Percentiles rank a stretch among this genome's conserved stretches.
These are phyloP conservation scores for Adelosebastes latens DNA, from an alignment of 2,797 vertebrate genomes.

Conservation along the genomic window DNA sequence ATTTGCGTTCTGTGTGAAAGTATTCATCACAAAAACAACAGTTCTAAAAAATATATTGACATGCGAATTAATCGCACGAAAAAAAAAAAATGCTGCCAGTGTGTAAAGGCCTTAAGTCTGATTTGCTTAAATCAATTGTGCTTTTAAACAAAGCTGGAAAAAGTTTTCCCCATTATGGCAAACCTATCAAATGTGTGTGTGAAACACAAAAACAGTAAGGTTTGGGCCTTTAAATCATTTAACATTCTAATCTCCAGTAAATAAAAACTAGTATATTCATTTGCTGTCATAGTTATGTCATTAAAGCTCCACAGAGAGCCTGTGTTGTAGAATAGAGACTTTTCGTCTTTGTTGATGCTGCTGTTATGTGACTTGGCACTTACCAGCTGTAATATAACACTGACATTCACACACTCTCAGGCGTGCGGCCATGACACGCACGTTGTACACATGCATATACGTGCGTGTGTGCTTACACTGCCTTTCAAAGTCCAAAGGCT, in stretches of 20 bases:
- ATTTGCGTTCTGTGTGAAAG: too few species aligned
- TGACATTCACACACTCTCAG: constrained; percentile 18
- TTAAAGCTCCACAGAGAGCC: neutral
- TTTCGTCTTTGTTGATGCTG: constrained; percentile 15
- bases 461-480: constrained; percentile 6
- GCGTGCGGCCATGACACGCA: neutral
- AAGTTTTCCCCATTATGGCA: neutral
- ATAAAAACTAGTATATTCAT: neutral
- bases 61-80: too few species aligned
- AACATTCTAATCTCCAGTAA: neutral
- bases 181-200: neutral
- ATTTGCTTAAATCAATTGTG: neutral
- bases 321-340: neutral
- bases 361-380: constrained; percentile 27
- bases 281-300: neutral
- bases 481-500: constrained; percentile 50
- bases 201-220: too few species aligned
- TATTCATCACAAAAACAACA: too few species aligned
- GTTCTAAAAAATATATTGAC: neutral
- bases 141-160: neutral
- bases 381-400: constrained; percentile 34
- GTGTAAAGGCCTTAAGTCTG: too few species aligned
- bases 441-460: neutral
- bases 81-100: too few species aligned
- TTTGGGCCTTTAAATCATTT: neutral